Evolutionary conservation across 2,113 vertebrate species (phyloP), one percentile per base, ranked within the genome.

Genomic region (Fulica atra): DNA sequence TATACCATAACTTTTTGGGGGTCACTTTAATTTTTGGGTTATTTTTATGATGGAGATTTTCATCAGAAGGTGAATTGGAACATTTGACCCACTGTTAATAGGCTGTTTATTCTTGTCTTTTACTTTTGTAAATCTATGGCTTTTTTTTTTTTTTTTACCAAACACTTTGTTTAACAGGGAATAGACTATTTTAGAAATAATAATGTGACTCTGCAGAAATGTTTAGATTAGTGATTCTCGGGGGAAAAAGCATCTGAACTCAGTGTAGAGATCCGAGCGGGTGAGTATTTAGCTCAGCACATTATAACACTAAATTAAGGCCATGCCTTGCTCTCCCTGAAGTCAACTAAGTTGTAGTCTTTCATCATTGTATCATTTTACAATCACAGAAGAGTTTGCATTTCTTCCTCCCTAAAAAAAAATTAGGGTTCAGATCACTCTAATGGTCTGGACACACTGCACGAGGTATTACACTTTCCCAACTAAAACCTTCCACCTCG

Each of bases 221-320:
- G 38, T 89, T 95, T 89, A 64, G 40, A 56, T 68, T 44, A 42
- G 8, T 64, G 36, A 42, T 91, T 88, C 23, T 80, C 7, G 4
- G 29, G 15, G 8, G 26, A 8, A 65, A 64, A 95, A 88, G 26
- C 16, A 33, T 60, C 44, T 68, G 14, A 81, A 95, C 74, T 57
- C 57, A 71, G 42, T 7, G 2, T 17, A 81, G 53, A 93, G 33
- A 74, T 56, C 19, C 21, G n/a, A 74, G 53, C 3, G 33, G 51
- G 42, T 82, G 7, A 69, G 26, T 91, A 80, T 94, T 89, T 88
- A 89, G 74, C 33, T 86, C 53, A 88, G 29, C 33, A 68, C 68
- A 78, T 90, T 78, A 74, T 68, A 48, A 74, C 83, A 50, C 44
- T 93, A 95, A 96, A 89, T 80, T 50, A 92, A 69, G 82, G 50